Base-by-base conservation (phyloP, 2,797 vertebrate genomes). In the Pantherophis vulpinus region DNA sequence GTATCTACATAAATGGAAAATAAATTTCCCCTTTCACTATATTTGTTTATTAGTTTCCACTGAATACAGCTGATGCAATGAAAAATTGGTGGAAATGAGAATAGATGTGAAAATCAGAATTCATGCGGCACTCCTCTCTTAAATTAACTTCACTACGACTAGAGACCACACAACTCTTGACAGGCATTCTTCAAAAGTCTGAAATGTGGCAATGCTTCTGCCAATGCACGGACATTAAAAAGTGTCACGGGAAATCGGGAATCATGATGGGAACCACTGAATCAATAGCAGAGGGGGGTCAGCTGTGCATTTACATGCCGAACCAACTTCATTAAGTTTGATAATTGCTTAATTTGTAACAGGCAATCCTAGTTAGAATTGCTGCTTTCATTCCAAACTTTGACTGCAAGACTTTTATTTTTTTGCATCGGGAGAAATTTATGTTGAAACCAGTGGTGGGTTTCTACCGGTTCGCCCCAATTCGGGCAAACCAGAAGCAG, bases 331-430 rank as follows among this genome's bases (percentile, higher is more conserved):
- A 88, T 93, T 88, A 61, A 79, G 9, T 91, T 88, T 3, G 63
- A 54, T 93, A 93, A 88, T 91, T 93, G 23, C 55, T 74, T 93
- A 79, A 93, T 91, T 88, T 32, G n/a, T 87, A 93, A 60, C 92
- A 93, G 90, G 86, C 74, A 86, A 60, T 55, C 86, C 86, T 59
- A 42, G 9, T 88, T 91, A 59, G 86, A 51, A 91, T 60, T 18
- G 42, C 86, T 88, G 55, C 88, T 93, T 88, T 79, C 61, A 79
- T 88, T 93, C 56, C 12, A 5, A n/a, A 25, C 5, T 87, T 87
- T 88, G 86, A 66, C 56, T 47, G 29, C 86, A 60, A 37, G 61
- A 16, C 86, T 59, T 37, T 23, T 8, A 37, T 9, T 5, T 92
- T 25, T 88, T 89, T 93, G 42, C 13, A 89, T 32, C 6, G 47